Conservation (phyloP, 2,888 invertebrate genomes). For the Calliphora vomitoria region DNA sequence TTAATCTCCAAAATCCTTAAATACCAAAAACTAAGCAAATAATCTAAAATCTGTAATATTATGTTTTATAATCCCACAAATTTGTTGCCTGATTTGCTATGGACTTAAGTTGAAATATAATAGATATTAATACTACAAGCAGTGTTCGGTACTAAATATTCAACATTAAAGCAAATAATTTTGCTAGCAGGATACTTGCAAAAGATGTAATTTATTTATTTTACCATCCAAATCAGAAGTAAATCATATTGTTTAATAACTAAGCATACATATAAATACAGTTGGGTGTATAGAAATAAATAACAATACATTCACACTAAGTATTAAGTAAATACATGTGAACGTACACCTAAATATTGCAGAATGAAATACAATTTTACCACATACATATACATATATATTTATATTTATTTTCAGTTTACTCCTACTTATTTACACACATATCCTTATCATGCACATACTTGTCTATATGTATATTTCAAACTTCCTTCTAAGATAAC, state of each 20-base stretch:
- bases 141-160: not conserved
- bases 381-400: too few relatives aligned
- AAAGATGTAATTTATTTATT: slow-evolving; percentile 51
- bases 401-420: too few relatives aligned
- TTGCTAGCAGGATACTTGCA: slow-evolving; percentile 48
- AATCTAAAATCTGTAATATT: slow-evolving; percentile 12
- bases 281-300: not conserved
- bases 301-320: not conserved
- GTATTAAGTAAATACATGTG: not conserved
- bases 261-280: not conserved
- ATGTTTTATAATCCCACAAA: slow-evolving; percentile 31
- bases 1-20: slow-evolving; percentile 3
- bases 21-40: not conserved
- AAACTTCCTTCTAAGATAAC: slow-evolving; percentile 6
- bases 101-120: slow-evolving; percentile 27
- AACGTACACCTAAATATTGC: too few relatives aligned
- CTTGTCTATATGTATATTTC: not conserved
- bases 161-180: slow-evolving; percentile 50
- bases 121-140: slow-evolving; percentile 13
- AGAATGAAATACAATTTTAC: too few relatives aligned
- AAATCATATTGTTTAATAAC: slow-evolving; percentile 49
- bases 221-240: slow-evolving; percentile 49
- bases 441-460: not conserved
- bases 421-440: too few relatives aligned
- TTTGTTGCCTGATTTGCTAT: slow-evolving; percentile 20